A percentile compares a stretch with the other conserved stretches of the same genome.
Evolutionary conservation across 2,888 invertebrate species (phyloP).

Genomic region (Xestoiulus laeticollis): DNA sequence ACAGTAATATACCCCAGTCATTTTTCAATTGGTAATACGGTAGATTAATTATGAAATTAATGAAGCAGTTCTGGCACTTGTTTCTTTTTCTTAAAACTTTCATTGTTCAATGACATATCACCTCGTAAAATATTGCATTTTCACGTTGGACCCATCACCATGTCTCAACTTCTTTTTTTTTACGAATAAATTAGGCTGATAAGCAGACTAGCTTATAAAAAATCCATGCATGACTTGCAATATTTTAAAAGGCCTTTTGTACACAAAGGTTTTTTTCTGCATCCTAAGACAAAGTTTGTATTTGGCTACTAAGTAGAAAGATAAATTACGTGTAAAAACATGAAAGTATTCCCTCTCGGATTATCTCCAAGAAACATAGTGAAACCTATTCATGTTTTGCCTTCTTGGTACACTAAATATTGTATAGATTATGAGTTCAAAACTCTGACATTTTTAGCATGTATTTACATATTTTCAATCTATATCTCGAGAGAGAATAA

Average conservation of each 20-base stretch:
- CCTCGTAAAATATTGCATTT: conserved; percentile 26
- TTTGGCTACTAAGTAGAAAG: background rate
- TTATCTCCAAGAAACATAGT: background rate
- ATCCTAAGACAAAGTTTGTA: conserved; percentile 13
- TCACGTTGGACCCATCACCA: background rate
- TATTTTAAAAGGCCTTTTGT: background rate
- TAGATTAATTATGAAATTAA: background rate
- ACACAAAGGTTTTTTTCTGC: background rate
- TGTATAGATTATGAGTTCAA: background rate
- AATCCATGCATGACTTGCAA: background rate
- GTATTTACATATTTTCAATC: no score
- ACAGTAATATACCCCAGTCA: background rate
- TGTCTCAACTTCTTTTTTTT: background rate
- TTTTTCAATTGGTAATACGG: background rate
- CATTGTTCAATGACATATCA: background rate
- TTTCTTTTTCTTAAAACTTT: background rate
- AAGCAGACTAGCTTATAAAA: background rate
- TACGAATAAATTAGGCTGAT: background rate
- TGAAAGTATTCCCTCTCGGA: background rate
- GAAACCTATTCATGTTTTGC: background rate
- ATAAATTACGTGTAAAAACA: background rate
- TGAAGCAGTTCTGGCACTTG: background rate
- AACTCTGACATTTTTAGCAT: background rate
- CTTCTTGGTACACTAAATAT: background rate
- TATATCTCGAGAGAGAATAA: no score